Evolutionary conservation across 2,797 vertebrate species (phyloP), one percentile per base, ranked within the genome.

Genomic region (Betta splendens): DNA sequence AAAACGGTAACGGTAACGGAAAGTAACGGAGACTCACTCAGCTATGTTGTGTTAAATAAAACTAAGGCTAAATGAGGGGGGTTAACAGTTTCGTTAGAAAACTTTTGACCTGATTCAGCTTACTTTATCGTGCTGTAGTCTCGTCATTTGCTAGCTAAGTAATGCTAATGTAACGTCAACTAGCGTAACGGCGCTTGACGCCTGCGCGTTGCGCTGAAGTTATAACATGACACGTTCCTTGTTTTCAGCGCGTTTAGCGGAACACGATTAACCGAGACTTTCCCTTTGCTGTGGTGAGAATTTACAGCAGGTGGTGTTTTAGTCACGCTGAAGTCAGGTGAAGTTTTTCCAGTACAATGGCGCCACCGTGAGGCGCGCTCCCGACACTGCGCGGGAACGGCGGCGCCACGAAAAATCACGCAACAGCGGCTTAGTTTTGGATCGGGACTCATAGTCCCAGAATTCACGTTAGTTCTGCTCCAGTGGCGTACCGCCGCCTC

Each of bases 391-490:
- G 65, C 0, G 2, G 0, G 5, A n/a, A 26, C 1, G 28, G 36
- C 9, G 11, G 29, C 10, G 1, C 29, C 29, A 46, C 80, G 75
- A 29, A 76, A 23, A 21, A 23, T 17, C 25, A 15, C 48, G 21
- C 25, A 55, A 4, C 67, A 46, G 56, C 47, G 39, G 69, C 64
- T 77, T 11, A 37, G 29, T 13, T 67, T 22, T 26, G n/a, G 69
- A 29, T 22, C 54, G 17, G 64, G 73, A 90, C 90, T 89, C 72
- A 51, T 12, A 13, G 72, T 89, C 89, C 89, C 88, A 89, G 84
- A 67, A 81, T 87, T 57, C 87, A 40, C 23, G 55, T 53, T 28
- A 53, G 64, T 50, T 72, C 32, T 61, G 60, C 61, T 29, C 49
- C 65, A 36, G 63, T 38, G 42, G 31, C 50, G 73, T 44, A n/a